Conservation (phyloP, 1,140 invertebrate genomes). For the Pteromalus puparum region DNA sequence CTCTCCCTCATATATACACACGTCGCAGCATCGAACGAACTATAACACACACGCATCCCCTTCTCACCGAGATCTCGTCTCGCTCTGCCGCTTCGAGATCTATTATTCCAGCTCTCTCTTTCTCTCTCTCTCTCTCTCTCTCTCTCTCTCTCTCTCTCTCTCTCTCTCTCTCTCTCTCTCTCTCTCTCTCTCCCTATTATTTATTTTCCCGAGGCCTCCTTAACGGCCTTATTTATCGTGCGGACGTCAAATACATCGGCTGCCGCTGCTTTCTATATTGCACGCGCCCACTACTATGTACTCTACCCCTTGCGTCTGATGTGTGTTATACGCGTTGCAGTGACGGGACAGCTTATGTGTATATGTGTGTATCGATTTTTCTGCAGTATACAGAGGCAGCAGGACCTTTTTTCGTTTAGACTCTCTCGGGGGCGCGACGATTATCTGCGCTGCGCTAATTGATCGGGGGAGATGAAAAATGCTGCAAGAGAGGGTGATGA, state of each 20-base stretch:
- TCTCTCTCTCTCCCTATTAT: conserved; percentile 60
- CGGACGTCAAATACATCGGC: conserved; percentile 62
- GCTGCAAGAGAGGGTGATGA: not conserved
- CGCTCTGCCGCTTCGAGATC: conserved; percentile 48
- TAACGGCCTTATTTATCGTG: conserved; percentile 63
- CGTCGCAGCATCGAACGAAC: not conserved
- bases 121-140: conserved; percentile 27
- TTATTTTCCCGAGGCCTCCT: conserved; percentile 62
- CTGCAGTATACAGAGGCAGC: too few relatives aligned
- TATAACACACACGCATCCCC: not conserved
- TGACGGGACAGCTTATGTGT: not conserved
- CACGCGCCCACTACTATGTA: not conserved
- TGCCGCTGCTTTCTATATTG: not conserved
- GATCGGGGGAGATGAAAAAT: conserved; percentile 1
- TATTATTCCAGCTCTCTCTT: conserved; percentile 57
- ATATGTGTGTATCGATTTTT: not conserved
- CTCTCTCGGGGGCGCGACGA: not conserved
- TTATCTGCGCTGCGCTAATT: conserved; percentile 15
- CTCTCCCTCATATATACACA: conserved; percentile 5
- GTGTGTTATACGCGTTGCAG: not conserved
- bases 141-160: conserved; percentile 38
- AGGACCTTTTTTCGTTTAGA: conserved; percentile 19
- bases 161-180: not conserved
- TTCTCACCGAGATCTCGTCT: not conserved
- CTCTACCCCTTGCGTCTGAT: not conserved